Percentiles rank a stretch among this genome's conserved stretches.
Evolutionary conservation across 2,797 vertebrate species (phyloP).

Genomic region (Hemitrygon akajei): DNA sequence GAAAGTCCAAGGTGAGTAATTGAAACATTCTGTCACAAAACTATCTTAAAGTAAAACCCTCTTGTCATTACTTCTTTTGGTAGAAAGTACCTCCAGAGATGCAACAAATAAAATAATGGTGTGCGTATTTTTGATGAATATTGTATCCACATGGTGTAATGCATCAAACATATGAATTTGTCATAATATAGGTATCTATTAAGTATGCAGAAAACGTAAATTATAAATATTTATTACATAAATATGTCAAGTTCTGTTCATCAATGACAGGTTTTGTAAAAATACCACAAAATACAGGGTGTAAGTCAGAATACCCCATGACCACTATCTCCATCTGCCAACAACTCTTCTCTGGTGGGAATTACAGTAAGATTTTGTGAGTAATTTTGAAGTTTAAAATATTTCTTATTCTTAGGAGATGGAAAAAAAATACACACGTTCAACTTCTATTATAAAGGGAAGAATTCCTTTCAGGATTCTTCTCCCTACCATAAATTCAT

Average conservation of each 20-base stretch:
- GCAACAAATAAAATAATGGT: neutral
- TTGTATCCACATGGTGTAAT: neutral
- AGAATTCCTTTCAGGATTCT: neutral
- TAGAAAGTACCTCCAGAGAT: neutral
- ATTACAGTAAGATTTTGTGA: neutral
- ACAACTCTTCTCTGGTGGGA: neutral
- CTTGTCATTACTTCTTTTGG: neutral
- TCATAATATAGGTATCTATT: neutral
- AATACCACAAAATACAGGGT: neutral
- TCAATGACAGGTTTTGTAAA: neutral
- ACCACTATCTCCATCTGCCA: neutral
- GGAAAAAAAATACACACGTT: neutral
- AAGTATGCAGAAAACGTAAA: neutral
- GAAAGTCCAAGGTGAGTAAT: neutral
- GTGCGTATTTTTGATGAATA: neutral
- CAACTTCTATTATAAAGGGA: neutral
- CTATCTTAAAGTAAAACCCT: neutral
- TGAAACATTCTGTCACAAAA: neutral
- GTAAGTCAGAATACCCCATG: neutral
- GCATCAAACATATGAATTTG: neutral
- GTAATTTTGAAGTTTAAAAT: neutral
- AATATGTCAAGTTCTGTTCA: neutral
- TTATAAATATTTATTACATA: neutral
- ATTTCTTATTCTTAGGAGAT: no score
- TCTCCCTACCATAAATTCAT: no score